Evolutionary conservation across 2,797 vertebrate species (phyloP), one percentile per base, ranked within the genome.

Genomic region (Girardinus metallicus): DNA sequence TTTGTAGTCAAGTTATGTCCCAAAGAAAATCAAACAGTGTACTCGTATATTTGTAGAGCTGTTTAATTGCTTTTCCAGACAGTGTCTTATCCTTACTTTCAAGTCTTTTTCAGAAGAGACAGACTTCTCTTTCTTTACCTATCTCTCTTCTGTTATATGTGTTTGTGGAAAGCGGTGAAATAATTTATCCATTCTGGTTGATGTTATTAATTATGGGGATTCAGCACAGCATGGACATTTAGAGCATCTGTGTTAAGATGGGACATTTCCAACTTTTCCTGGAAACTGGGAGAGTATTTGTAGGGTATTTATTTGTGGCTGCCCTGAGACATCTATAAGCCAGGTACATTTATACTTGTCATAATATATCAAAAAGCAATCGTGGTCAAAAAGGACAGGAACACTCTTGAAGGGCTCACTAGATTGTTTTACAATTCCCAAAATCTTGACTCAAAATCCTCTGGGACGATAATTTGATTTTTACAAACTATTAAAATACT

Each of bases 331-430:
- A 91, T 89, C 73, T 85, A 55, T 83, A 87, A 90, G 93, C 93
- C 94, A 95, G 87, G 88, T 86, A 85, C 86, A 94, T 94, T 95
- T 94, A 91, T 95, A 93, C 91, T 93, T 93, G 92, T 95, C 93
- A 88, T 92, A 91, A 93, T 96, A 94, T 94, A 94, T 95, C 93
- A 95, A 91, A 94, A 93, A 84, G 91, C 89, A 95, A 91, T 93
- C 91, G 87, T 87, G 90, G 89, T 89, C 90, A 91, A 91, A 90
- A 88, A 85, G 55, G 77, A 75, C 72, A 62, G 64, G 76, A 86
- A 78, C 83, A 72, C 57, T 88, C 64, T 72, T 70, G 87, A 90
- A 92, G 87, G 89, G 89, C 90, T 90, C 83, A 86, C 87, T 73
- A 78, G 82, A 91, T 94, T 88, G 79, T 84, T 86, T 93, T 93